These are phyloP conservation scores for Poecilia picta DNA, from an alignment of 2,797 vertebrate genomes.

Conservation along the genomic window DNA sequence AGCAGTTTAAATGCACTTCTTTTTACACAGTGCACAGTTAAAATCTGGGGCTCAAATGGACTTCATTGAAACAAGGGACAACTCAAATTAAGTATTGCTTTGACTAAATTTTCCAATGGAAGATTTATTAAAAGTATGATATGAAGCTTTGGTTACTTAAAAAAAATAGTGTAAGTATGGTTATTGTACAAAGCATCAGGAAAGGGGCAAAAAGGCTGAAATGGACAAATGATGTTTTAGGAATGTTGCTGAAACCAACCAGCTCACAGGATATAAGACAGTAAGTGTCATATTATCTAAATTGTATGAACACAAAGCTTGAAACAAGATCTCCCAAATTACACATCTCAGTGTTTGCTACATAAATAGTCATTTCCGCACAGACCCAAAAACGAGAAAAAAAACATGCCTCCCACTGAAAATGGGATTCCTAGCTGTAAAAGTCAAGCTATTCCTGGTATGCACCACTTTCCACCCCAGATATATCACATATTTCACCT, in stretches of 20 bases:
- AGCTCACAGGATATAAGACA: constrained; percentile 57
- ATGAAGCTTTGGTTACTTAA: too few relatives aligned
- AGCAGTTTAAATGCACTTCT: constrained; percentile 55
- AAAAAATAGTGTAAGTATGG: constrained; percentile 1
- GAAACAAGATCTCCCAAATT: constrained; percentile 73
- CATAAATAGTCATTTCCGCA: constrained; percentile 75
- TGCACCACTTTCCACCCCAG: constrained; percentile 63
- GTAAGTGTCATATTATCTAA: constrained; percentile 64
- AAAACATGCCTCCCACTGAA: constrained; percentile 69
- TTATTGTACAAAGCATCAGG: constrained; percentile 2
- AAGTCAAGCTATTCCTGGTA: constrained; percentile 78
- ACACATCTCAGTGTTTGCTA: constrained; percentile 68
- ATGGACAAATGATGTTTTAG: constrained; percentile 38
- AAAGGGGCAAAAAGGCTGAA: constrained; percentile 22
- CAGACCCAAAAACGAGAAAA: constrained; percentile 44
- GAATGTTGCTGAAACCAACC: constrained; percentile 53
- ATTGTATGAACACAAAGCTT: constrained; percentile 58
- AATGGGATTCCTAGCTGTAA: constrained; percentile 70
- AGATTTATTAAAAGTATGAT: constrained; percentile 12
- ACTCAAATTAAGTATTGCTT: background rate
- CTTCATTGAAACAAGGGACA: constrained; percentile 45
- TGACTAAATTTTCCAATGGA: constrained; percentile 17
- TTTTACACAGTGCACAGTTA: constrained; percentile 24
- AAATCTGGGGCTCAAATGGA: constrained; percentile 41
- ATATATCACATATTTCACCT: constrained; percentile 69